Evolutionary conservation across 2,888 invertebrate genomes (phyloP).

Genomic region (Eupithecia inturbata): DNA sequence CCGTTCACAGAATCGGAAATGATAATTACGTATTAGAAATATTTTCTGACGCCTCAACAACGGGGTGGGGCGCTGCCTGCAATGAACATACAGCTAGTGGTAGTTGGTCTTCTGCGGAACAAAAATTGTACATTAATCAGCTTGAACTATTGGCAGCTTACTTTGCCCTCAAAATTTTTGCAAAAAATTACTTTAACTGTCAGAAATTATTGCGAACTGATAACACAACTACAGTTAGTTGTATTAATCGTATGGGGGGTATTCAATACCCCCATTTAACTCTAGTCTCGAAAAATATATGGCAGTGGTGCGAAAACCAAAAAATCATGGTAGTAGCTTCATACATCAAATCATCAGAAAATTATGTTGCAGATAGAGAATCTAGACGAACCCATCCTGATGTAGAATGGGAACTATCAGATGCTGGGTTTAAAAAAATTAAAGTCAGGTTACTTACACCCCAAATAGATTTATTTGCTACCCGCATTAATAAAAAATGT

Average conservation of each 20-base stretch:
- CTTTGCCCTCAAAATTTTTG: no score
- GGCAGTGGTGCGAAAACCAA: conserved; percentile 10
- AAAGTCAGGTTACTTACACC: conserved; percentile 2
- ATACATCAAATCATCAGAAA: not conserved
- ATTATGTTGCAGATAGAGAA: conserved; percentile 2
- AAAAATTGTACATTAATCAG: no score
- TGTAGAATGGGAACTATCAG: conserved; percentile 5
- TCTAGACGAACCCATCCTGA: conserved; percentile 8
- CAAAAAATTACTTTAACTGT: no score
- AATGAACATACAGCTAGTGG: no score
- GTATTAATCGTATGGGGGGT: no score
- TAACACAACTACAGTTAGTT: no score
- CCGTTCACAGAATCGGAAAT: no score
- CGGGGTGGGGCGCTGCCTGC: conserved; percentile 11
- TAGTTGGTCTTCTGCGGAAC: no score
- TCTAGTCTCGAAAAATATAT: not conserved
- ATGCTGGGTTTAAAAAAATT: not conserved
- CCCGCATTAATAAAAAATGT: conserved; percentile 19
- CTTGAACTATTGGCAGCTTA: no score
- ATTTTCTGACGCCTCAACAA: conserved; percentile 23
- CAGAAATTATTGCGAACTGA: no score
- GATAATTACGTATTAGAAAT: not conserved
- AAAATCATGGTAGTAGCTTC: conserved; percentile 1
- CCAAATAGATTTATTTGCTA: conserved; percentile 23
- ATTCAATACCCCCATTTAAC: not conserved